Evolutionary conservation across 2,888 invertebrate genomes (phyloP), one percentile per base, ranked within the genome.

Genomic region (Danaus chrysippus): DNA sequence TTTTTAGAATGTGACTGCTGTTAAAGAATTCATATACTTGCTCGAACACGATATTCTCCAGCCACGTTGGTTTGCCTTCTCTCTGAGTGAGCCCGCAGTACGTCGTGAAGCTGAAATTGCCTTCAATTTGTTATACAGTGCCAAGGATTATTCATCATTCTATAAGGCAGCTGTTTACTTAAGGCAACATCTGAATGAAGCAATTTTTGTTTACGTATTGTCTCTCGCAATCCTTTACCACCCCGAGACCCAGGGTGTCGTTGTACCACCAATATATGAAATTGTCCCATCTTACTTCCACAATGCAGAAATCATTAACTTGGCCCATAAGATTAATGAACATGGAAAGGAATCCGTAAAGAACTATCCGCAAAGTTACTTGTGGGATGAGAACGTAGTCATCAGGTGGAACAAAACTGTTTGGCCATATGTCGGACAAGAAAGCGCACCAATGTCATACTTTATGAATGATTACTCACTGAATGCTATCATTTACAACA

Each of bases 381-480:
- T 80, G 56, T 76, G 87, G 86, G 80, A 91, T 58, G 83, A 92
- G 43, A 83, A 87, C 71, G 86, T 93, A 62, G 89, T 92, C n/a
- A 92, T 94, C 62, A 87, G 90, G 63, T 92, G 93, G 71, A 95
- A 95, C 81, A 92, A 92, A 73, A 93, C 94, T 11, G 89, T 91
- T 11, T 91, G 91, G 87, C 91, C 92, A 59, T 86, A 89, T 70
- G 82, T 91, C 68, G 55, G 64, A 19, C 87, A 92, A 74, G 83
- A 91, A 1, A 94, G 94, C 66, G 89, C 92, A 61, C 81, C 90
- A 11, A 70, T 96, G 54, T 84, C 91, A 42, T 96, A 96, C 84
- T 95, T 93, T 86, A 94, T 93, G 13, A 94, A 96, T 74, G 96
- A 96, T 78, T 84, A 94, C 61, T 93, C 92, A 61, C 84, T 95